Evolutionary conservation across 2,888 invertebrate species (phyloP).

Genomic region (Troides oblongomaculatus): DNA sequence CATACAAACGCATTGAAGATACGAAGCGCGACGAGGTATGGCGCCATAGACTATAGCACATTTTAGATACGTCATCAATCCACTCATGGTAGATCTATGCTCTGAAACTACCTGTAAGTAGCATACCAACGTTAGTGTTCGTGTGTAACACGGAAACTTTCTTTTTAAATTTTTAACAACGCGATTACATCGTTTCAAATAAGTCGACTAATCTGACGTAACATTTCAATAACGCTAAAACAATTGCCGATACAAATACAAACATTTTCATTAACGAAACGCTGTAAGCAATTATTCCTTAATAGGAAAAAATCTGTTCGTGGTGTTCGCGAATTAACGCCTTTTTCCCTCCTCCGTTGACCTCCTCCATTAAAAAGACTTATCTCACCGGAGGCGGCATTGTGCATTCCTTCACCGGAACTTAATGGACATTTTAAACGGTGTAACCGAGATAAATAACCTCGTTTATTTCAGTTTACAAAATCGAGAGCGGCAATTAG

Average conservation of each 20-base stretch:
- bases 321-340: constrained; percentile 11
- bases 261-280: constrained; percentile 14
- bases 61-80: background rate
- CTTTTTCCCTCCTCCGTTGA: constrained; percentile 7
- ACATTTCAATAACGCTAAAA: constrained; percentile 19
- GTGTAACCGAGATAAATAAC: constrained; percentile 30
- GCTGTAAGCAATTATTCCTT: constrained; percentile 9
- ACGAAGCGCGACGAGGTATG: constrained; percentile 29
- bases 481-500: constrained; percentile 68
- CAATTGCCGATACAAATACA: constrained; percentile 15
- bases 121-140: no score
- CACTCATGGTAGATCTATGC: no score
- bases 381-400: constrained; percentile 20
- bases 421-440: constrained; percentile 31
- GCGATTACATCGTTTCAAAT: no score
- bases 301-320: constrained; percentile 17
- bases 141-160: no score
- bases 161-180: no score
- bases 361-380: constrained; percentile 21
- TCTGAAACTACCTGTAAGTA: no score
- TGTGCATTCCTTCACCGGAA: constrained; percentile 23
- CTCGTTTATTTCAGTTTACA: constrained; percentile 62
- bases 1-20: constrained; percentile 45
- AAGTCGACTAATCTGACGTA: background rate
- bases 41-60: background rate